Evolutionary conservation across 2,113 vertebrate species (phyloP).

Genomic region (Isichthys henryi): DNA sequence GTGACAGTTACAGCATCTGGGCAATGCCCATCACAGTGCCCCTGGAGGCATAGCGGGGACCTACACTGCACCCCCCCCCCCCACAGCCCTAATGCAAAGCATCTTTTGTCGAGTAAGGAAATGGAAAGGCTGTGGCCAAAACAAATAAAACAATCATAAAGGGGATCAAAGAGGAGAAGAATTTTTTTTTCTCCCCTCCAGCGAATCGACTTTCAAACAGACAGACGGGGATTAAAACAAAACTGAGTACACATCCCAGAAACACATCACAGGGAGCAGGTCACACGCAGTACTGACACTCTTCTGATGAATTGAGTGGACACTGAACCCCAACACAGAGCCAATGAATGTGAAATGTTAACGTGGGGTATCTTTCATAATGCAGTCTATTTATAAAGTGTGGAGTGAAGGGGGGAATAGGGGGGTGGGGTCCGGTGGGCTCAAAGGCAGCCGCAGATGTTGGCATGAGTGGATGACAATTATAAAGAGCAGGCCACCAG

Average conservation of each 20-base stretch:
- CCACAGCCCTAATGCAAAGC: slow-evolving; percentile 73
- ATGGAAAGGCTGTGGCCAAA: slow-evolving; percentile 79
- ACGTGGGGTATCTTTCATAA: slow-evolving; percentile 26
- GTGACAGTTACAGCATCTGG: not conserved
- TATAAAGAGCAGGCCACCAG: slow-evolving; percentile 44
- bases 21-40: not conserved
- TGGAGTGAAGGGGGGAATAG: slow-evolving; percentile 12
- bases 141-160: slow-evolving; percentile 75
- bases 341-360: slow-evolving; percentile 11
- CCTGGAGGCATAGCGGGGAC: not conserved
- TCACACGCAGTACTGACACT: slow-evolving; percentile 40
- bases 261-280: slow-evolving; percentile 43
- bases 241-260: slow-evolving; percentile 29
- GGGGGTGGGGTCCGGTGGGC: not conserved
- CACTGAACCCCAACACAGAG: slow-evolving; percentile 16
- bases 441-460: slow-evolving; percentile 36
- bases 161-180: slow-evolving; percentile 83
- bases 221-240: slow-evolving; percentile 7
- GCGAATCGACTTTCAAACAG: slow-evolving; percentile 52
- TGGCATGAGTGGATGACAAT: slow-evolving; percentile 34
- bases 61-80: slow-evolving; percentile 30
- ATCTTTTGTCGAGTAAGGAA: slow-evolving; percentile 67
- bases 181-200: slow-evolving; percentile 68
- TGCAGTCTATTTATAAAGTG: slow-evolving; percentile 36
- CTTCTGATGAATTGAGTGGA: slow-evolving; percentile 55